These are phyloP conservation scores for Spialia ferax DNA, from an alignment of 2,888 invertebrate genomes.

Conservation along the genomic window DNA sequence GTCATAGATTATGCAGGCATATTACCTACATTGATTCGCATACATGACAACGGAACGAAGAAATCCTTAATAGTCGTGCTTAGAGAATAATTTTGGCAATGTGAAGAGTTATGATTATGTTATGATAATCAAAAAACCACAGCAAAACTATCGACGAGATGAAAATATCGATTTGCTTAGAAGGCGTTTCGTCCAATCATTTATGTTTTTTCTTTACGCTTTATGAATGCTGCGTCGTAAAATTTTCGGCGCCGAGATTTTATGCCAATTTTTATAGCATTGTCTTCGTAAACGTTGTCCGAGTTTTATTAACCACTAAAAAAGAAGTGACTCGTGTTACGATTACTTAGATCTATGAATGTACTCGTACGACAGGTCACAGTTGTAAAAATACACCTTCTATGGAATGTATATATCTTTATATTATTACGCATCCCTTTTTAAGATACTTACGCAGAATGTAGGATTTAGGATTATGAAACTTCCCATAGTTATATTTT, in stretches of 20 bases:
- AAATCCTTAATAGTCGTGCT: background rate
- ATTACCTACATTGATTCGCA: background rate
- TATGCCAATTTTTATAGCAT: slow-evolving; percentile 81
- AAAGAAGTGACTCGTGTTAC: slow-evolving; percentile 59
- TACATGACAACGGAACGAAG: background rate
- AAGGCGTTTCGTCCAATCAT: slow-evolving; percentile 64
- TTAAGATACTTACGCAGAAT: no score
- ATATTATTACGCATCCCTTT: no score
- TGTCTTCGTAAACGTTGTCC: slow-evolving; percentile 82
- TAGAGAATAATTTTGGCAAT: background rate
- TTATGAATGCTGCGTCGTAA: slow-evolving; percentile 73
- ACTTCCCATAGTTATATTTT: no score
- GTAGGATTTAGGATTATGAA: no score
- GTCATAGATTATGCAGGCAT: background rate
- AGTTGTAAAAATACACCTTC: slow-evolving; percentile 13
- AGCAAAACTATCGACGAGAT: slow-evolving; percentile 5
- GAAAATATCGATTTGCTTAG: slow-evolving; percentile 49
- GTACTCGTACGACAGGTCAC: slow-evolving; percentile 28
- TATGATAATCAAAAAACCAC: background rate
- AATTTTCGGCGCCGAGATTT: slow-evolving; percentile 79
- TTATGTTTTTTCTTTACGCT: slow-evolving; percentile 56
- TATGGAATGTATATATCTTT: background rate
- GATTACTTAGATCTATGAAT: slow-evolving; percentile 55
- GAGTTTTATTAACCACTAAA: slow-evolving; percentile 74
- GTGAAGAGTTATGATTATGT: background rate